Percentiles rank a stretch among this genome's conserved stretches.
These are phyloP conservation scores for Leptinotarsa juncta DNA, from an alignment of 2,888 invertebrate species.

Conservation along the genomic window DNA sequence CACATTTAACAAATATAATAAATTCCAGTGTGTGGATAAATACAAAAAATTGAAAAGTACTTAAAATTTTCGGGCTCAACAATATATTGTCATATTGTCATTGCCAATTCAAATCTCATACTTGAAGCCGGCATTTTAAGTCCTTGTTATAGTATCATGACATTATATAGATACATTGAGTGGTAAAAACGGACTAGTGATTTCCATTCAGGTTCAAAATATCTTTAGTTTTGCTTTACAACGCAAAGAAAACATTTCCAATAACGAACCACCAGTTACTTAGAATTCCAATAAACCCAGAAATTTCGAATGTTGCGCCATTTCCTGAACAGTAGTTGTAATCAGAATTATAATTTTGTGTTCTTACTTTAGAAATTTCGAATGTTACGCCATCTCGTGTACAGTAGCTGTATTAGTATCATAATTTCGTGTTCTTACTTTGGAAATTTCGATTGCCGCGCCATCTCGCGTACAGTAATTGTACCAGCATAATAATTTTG, in stretches of 20 bases:
- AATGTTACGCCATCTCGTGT: too few species aligned
- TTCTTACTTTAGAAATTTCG: too few species aligned
- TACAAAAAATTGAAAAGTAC: conserved; percentile 27
- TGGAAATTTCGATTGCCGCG: too few species aligned
- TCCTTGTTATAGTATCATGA: neutral
- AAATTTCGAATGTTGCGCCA: too few species aligned
- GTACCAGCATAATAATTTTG: too few species aligned
- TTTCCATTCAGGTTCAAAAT: neutral
- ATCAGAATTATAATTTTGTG: too few species aligned
- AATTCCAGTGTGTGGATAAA: conserved; percentile 23
- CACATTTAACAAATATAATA: conserved; percentile 40
- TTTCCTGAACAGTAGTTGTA: too few species aligned
- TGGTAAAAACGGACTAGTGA: neutral
- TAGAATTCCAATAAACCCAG: too few species aligned
- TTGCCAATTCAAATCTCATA: neutral
- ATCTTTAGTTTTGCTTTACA: neutral
- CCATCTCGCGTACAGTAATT: too few species aligned
- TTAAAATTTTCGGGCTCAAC: conserved; percentile 18
- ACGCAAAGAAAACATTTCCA: neutral
- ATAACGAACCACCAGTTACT: too few species aligned
- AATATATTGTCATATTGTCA: conserved; percentile 10
- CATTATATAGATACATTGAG: neutral
- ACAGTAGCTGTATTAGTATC: too few species aligned
- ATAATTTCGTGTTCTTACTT: too few species aligned
- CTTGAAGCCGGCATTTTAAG: neutral